These are phyloP conservation scores for Lindbergichthys nudifrons DNA, from an alignment of 2,797 vertebrate species.

Conservation along the genomic window DNA sequence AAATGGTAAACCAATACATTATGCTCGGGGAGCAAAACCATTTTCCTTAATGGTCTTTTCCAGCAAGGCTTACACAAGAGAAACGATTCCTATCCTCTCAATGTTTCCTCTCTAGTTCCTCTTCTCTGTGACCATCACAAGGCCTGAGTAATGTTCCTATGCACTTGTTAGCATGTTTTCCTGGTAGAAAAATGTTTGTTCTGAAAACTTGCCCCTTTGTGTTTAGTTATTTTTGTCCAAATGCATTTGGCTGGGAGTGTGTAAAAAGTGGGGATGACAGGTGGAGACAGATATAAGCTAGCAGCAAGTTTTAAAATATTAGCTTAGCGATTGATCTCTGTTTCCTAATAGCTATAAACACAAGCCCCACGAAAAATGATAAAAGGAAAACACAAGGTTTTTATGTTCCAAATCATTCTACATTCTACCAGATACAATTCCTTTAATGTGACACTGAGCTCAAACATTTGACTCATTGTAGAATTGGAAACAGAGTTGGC, in stretches of 20 bases:
- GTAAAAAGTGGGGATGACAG: constrained; percentile 61
- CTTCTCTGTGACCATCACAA: constrained; percentile 80
- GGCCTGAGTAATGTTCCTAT: constrained; percentile 86
- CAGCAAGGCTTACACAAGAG: constrained; percentile 81
- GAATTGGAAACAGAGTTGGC: constrained; percentile 67
- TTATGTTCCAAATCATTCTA: constrained; percentile 43
- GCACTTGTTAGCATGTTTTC: constrained; percentile 87
- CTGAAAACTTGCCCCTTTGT: constrained; percentile 72
- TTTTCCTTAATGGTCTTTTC: constrained; percentile 85
- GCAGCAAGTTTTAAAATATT: constrained; percentile 69
- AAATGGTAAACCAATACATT: constrained; percentile 86
- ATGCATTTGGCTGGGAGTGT: constrained; percentile 79
- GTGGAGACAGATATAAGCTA: constrained; percentile 67
- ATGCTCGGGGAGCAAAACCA: constrained; percentile 80
- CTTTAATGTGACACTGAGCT: constrained; percentile 46
- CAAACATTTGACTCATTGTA: constrained; percentile 63
- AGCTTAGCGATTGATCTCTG: constrained; percentile 61
- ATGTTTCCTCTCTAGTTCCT: constrained; percentile 79
- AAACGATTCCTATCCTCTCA: constrained; percentile 78
- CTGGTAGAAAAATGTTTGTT: constrained; percentile 80
- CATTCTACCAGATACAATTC: constrained; percentile 58
- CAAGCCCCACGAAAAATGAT: constrained; percentile 28
- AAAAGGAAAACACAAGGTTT: constrained; percentile 51
- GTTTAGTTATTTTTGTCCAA: constrained; percentile 72
- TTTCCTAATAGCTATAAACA: constrained; percentile 54